Evolutionary conservation across 2,888 invertebrate genomes (phyloP).

Genomic region (Chrysina gloriosa): DNA sequence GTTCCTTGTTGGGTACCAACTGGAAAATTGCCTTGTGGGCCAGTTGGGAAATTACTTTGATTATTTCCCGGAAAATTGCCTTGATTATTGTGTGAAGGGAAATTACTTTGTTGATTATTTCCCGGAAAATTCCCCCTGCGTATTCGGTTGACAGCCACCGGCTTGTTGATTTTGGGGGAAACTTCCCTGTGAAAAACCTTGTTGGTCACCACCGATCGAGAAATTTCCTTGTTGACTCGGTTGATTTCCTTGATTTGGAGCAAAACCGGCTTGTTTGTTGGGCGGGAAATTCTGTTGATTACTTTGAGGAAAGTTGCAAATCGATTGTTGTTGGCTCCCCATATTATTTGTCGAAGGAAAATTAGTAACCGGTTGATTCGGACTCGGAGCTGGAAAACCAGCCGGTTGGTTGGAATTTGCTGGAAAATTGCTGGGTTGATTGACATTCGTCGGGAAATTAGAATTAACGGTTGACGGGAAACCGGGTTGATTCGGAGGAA

Average conservation of each 20-base stretch:
- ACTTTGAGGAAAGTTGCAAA: conserved; percentile 6
- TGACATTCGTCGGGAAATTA: neutral
- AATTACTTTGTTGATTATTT: conserved; percentile 5
- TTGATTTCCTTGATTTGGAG: conserved; percentile 2
- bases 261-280: conserved; percentile 16
- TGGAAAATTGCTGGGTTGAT: neutral
- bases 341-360: conserved; percentile 9
- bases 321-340: conserved; percentile 12
- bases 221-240: conserved; percentile 3
- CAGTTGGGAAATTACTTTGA: conserved; percentile 11
- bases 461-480: neutral
- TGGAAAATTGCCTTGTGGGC: conserved; percentile 13
- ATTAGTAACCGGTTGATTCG: neutral
- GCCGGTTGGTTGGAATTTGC: conserved; percentile 13
- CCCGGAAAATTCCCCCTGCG: neutral
- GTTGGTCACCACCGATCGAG: neutral
- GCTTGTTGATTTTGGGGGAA: conserved; percentile 39
- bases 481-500: conserved; percentile 47
- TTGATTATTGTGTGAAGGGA: conserved; percentile 25
- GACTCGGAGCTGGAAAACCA: neutral
- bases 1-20: neutral
- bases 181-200: no score
- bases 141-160: no score
- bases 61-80: conserved; percentile 30
- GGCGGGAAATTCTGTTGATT: conserved; percentile 31